A percentile compares a stretch with the other conserved stretches of the same genome.
Evolutionary conservation across 1,140 invertebrate genomes (phyloP).

Genomic region (Atta cephalotes): DNA sequence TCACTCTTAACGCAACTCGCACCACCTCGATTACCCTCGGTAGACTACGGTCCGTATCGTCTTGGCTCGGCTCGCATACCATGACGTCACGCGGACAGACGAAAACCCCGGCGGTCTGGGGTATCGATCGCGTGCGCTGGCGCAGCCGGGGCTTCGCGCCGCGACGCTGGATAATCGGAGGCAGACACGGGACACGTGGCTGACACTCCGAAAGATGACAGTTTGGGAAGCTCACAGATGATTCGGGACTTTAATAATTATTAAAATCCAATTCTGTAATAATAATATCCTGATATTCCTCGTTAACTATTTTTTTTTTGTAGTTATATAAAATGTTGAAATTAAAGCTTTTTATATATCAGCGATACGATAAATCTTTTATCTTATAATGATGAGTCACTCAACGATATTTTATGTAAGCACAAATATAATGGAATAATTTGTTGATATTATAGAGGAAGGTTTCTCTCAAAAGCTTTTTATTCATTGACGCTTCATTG

Average conservation of each 20-base stretch:
- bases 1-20: conserved; percentile 75
- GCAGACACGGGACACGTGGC: conserved; percentile 79
- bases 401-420: not conserved
- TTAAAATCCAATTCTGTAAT: not conserved
- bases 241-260: not conserved
- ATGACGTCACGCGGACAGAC: conserved; percentile 79
- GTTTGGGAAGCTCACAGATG: not conserved
- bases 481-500: not conserved
- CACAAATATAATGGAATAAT: not conserved
- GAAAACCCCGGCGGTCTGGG: conserved; percentile 78
- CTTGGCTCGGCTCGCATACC: conserved; percentile 71
- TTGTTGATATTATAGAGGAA: not conserved
- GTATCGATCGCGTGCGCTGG: conserved; percentile 82
- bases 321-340: not conserved
- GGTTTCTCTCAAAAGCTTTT: not conserved
- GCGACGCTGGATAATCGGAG: conserved; percentile 56
- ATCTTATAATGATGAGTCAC: conserved; percentile 27
- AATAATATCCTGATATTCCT: not conserved
- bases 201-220: conserved; percentile 42
- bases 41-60: conserved; percentile 71
- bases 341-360: not conserved
- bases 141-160: conserved; percentile 80
- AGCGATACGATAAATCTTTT: conserved; percentile 17
- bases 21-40: conserved; percentile 78
- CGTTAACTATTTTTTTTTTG: not conserved